Evolutionary conservation across 2,888 invertebrate species (phyloP), one percentile per base, ranked within the genome.

Genomic region (Pteria penguin): DNA sequence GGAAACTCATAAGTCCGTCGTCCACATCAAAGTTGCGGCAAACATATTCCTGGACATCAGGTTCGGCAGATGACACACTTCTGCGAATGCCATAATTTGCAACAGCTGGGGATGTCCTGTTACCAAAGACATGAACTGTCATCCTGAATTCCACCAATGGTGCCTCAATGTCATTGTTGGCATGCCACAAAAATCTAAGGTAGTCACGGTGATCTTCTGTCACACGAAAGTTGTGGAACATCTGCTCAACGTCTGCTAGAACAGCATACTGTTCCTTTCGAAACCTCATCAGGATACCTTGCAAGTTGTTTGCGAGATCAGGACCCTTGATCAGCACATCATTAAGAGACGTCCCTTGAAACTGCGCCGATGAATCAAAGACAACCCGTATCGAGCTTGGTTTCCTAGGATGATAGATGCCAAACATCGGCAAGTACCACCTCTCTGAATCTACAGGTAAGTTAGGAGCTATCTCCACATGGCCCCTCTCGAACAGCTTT

Each of bases 371-470:
- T 1, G 75, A 76, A 45, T 81, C 79, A 33, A 78, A 79, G 5
- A 81, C 82, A 14, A 66, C 79, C 32, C 79, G 36, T 3, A 81
- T 75, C 24, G 63, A 27, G 32, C 60, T 57, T 8, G 74, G 74
- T 57, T 75, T 75, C 45, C 32, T 75, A 4, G 74, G 69, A 29
- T 75, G 74, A 66, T 71, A 77, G 2, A 79, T 70, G 2, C 75
- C 79, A 57, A 81, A 81, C 60, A 74, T 74, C 2, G 82, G 80
- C 5, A 82, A 45, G 55, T 76, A 82, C 81, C 79, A 79, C 5
- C 72, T 26, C 52, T 81, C 74, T 66, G 70, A 58, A 27, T 71
- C 67, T 0, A 22, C 29, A 18, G 18, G 11, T 0, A 81, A 26
- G 1, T 63, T 36, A 18, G 81, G 79, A 5, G 79, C 81, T 14